Percentiles rank a stretch among this genome's conserved stretches.
phyloP scores from a whole-genome alignment of 2,888 invertebrate species.

The Liposcelis brunnea region DNA sequence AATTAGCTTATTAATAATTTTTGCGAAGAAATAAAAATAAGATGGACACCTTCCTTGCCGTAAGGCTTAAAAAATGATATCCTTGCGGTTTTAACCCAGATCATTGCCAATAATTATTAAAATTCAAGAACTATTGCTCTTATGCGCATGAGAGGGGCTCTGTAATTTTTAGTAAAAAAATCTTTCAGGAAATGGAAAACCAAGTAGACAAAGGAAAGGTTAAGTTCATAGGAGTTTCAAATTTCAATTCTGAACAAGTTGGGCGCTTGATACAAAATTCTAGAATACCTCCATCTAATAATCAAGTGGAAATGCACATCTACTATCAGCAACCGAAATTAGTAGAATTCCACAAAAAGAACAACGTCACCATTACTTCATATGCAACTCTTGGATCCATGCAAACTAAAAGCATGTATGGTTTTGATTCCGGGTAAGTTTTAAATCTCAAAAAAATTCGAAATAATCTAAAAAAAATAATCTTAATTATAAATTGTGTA shows the following conservation, averaged over 20 bases:
- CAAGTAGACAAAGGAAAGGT: constrained; percentile 23
- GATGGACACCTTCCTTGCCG: too few species aligned
- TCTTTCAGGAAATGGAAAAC: constrained; percentile 20
- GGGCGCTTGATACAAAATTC: constrained; percentile 22
- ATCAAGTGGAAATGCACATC: constrained; percentile 26
- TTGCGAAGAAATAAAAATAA: too few species aligned
- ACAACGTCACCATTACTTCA: constrained; percentile 12
- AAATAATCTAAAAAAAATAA: too few species aligned
- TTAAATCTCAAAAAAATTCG: too few species aligned
- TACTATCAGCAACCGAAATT: constrained; percentile 27
- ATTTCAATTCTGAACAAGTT: constrained; percentile 26
- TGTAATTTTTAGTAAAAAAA: too few species aligned
- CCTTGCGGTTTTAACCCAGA: too few species aligned
- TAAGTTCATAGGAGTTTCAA: constrained; percentile 28
- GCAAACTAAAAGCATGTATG: background rate
- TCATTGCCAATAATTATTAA: too few species aligned
- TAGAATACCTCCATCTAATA: constrained; percentile 23
- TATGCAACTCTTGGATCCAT: constrained; percentile 3
- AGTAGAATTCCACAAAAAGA: constrained; percentile 21
- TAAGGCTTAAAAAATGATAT: too few species aligned
- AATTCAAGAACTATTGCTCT: too few species aligned
- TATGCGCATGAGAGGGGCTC: too few species aligned
- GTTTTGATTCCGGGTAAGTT: constrained; percentile 2
- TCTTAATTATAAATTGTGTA: too few species aligned
- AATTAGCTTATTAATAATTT: background rate